Conservation (phyloP, 2,113 vertebrate species). For the Chamaea fasciata region DNA sequence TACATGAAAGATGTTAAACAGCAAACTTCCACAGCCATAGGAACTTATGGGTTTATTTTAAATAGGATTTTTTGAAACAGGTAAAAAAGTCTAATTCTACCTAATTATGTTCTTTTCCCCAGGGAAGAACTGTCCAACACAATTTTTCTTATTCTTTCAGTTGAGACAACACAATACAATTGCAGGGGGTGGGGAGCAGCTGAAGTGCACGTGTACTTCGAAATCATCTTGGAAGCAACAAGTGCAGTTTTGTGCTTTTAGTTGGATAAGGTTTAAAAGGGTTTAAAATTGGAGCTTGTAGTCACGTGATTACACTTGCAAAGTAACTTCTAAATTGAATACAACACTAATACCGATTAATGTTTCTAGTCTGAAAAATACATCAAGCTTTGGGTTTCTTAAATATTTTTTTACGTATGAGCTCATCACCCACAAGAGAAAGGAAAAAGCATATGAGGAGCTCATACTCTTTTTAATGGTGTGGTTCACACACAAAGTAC, state of each 20-base stretch:
- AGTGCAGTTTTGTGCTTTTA: neutral
- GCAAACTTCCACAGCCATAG: neutral
- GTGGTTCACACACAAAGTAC: fast-evolving
- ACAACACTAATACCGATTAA: neutral
- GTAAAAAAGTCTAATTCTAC: neutral
- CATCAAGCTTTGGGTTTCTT: neutral
- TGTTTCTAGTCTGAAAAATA: neutral
- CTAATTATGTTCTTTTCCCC: neutral
- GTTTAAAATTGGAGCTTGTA: neutral
- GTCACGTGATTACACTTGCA: neutral
- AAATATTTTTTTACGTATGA: neutral
- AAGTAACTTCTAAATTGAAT: neutral
- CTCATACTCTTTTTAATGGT: neutral
- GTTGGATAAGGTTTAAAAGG: neutral
- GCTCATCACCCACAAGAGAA: neutral
- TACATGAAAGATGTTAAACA: neutral
- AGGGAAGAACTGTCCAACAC: neutral
- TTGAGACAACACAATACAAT: fast-evolving
- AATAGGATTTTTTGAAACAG: neutral
- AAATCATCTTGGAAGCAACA: neutral
- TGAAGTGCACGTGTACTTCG: neutral
- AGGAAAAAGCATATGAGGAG: neutral
- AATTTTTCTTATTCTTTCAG: neutral
- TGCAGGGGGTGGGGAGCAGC: neutral
- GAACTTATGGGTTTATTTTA: neutral